Conservation (phyloP, 2,797 vertebrate genomes). For the Mus caroli region DNA sequence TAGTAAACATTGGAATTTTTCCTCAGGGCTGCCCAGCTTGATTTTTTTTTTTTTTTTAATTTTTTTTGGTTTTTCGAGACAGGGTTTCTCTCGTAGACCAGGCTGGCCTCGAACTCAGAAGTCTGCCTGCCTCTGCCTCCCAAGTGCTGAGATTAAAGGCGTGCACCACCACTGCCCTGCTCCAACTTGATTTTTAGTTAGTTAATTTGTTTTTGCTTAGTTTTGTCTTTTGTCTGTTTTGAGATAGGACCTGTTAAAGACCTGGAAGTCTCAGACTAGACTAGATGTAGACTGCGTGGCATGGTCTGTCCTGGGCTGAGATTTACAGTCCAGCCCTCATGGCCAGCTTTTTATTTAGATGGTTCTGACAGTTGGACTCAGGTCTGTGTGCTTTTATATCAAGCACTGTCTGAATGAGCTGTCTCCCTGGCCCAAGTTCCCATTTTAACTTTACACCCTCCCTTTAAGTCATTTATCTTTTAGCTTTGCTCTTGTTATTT, state of each 20-base stretch:
- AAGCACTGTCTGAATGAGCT: not conserved
- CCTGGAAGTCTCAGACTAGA: not conserved
- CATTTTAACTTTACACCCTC: too few relatives aligned
- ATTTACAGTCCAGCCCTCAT: not conserved
- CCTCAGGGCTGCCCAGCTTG: not conserved
- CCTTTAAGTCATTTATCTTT: not conserved
- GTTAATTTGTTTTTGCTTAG: not conserved
- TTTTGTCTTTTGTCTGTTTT: not conserved
- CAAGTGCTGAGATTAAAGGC: too few relatives aligned
- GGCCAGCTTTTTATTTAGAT: not conserved
- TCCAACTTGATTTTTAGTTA: not conserved
- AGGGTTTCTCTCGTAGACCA: too few relatives aligned
- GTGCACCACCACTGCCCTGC: too few relatives aligned
- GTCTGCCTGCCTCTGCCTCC: too few relatives aligned
- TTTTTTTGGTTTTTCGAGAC: too few relatives aligned
- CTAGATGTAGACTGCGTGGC: not conserved
- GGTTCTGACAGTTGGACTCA: not conserved
- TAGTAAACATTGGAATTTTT: not conserved
- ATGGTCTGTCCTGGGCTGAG: not conserved
- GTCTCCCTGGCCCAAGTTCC: not conserved
- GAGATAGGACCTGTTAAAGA: not conserved
- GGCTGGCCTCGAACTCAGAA: too few relatives aligned
- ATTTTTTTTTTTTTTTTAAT: not conserved
- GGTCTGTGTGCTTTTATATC: not conserved
- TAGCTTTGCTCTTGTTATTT: not conserved